phyloP scores from a whole-genome alignment of 2,113 vertebrate species.

The Dissostichus mawsoni region DNA sequence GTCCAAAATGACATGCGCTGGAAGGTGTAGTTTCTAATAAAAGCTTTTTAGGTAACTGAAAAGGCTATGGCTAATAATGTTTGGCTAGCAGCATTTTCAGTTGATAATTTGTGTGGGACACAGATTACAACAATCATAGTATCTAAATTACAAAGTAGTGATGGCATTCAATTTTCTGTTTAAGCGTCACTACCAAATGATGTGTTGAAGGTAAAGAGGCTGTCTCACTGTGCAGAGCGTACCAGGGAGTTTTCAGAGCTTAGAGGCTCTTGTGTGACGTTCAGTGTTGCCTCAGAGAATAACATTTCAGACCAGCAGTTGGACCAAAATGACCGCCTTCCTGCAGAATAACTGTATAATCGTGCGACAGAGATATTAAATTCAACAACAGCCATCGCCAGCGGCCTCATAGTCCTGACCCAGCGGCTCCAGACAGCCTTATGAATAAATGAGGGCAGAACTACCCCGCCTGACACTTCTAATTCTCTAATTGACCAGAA shows the following conservation, averaged over 20 bases:
- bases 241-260: constrained; percentile 12
- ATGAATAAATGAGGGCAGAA: constrained; percentile 56
- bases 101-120: no score
- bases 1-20: neutral
- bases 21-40: neutral
- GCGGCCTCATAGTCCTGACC: constrained; percentile 5
- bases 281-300: neutral
- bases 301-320: constrained; percentile 17
- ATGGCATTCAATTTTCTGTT: neutral
- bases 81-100: neutral
- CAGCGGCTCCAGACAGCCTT: constrained; percentile 15
- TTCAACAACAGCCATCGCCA: constrained; percentile 26
- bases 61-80: neutral
- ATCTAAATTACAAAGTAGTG: no score
- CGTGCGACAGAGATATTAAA: constrained; percentile 19
- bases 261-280: neutral
- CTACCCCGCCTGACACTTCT: constrained; percentile 50
- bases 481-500: constrained; percentile 73
- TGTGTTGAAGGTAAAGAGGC: constrained; percentile 17
- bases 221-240: neutral
- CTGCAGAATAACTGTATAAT: constrained; percentile 24
- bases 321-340: neutral
- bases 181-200: neutral
- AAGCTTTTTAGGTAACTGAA: neutral
- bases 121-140: no score